phyloP scores from a whole-genome alignment of 2,888 invertebrate genomes.

The Bellardia pandia region DNA sequence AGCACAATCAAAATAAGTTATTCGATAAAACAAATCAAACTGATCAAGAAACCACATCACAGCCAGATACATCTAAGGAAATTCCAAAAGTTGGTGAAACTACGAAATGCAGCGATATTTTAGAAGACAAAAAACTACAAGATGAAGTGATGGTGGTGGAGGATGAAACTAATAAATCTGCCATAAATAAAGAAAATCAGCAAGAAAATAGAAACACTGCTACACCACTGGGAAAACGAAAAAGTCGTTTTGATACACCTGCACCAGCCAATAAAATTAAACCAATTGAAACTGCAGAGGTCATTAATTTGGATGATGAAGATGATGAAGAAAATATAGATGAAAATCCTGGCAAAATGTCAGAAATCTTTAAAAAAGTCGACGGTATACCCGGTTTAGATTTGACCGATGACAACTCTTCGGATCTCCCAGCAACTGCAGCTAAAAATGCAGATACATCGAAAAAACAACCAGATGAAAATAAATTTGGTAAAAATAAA shows the following conservation, averaged over 20 bases:
- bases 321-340: conserved; percentile 26
- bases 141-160: background rate
- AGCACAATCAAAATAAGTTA: conserved; percentile 6
- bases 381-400: conserved; percentile 90
- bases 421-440: background rate
- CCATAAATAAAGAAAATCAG: background rate
- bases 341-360: conserved; percentile 71
- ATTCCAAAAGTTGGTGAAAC: background rate
- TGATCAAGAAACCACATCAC: conserved; percentile 10
- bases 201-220: conserved; percentile 12
- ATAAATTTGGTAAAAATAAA: conserved; percentile 14
- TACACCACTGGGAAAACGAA: conserved; percentile 75
- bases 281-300: conserved; percentile 73
- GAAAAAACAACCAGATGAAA: conserved; percentile 16
- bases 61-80: conserved; percentile 3
- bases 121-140: background rate
- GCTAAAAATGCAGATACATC: background rate
- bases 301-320: conserved; percentile 78
- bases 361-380: conserved; percentile 79
- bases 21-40: background rate
- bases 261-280: conserved; percentile 46
- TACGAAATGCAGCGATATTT: background rate
- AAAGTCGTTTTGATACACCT: conserved; percentile 73
- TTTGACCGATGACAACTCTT: conserved; percentile 85
- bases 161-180: conserved; percentile 28